Evolutionary conservation across 2,888 invertebrate species (phyloP), one percentile per base, ranked within the genome.

Genomic region (Aquatica leii): DNA sequence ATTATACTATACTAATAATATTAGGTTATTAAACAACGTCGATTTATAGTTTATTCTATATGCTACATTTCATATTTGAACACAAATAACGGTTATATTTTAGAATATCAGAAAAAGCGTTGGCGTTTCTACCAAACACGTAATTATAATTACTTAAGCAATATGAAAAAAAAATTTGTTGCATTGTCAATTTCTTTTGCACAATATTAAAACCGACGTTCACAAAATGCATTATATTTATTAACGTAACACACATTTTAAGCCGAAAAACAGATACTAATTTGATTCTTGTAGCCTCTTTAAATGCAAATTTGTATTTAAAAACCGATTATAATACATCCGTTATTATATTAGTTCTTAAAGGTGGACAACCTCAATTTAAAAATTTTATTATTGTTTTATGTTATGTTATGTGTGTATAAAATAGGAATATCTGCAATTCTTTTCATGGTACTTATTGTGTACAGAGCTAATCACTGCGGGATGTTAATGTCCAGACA

Each of bases 401-500:
- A 40, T 34, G n/a, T 51, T 59, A 24, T n/a, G n/a, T n/a, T n/a
- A n/a, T n/a, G 34, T 46, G 41, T 31, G 31, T 24, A 37, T 14
- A 15, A 37, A 41, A 41, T 15, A 41, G 15, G 14, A 41, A 41
- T 12, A 41, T 57, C 35, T 43, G 46, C 35, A 21, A 43, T 15
- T 37, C 24, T 43, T 50, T 52, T 56, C 50, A 37, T 40, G 51
- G 51, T 50, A 56, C 46, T 55, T 24, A 50, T 53, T 66, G 46
- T 61, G 40, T 52, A 58, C 49, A 54, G 49, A 57, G 60, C 59
- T 65, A 60, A 61, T 73, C 76, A 59, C 77, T 64, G 72, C 75
- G 72, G 77, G 77, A 72, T 65, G 74, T 70, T 71, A 68, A 72
- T 69, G 67, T 73, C 68, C 63, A 66, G 71, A 67, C 71, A 64